phyloP scores from a whole-genome alignment of 2,888 invertebrate species.

The Blastobasis lacticolella region DNA sequence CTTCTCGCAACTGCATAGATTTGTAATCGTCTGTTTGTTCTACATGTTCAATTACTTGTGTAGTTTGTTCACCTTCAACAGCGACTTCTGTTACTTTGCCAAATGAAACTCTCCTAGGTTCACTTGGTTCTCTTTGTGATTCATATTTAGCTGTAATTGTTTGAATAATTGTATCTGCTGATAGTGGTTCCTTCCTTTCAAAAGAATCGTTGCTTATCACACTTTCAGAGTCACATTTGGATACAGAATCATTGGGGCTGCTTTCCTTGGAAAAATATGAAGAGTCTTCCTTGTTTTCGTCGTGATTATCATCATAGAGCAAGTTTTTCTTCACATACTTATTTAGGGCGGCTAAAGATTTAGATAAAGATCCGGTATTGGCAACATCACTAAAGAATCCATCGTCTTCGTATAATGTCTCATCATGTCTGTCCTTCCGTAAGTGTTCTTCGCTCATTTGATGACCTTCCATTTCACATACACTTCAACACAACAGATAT shows the following conservation, averaged over 20 bases:
- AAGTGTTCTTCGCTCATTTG: conserved; percentile 18
- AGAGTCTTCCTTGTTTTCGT: conserved; percentile 35
- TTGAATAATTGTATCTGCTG: neutral
- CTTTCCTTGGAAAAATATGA: conserved; percentile 63
- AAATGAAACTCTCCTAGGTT: neutral
- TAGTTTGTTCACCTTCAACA: neutral
- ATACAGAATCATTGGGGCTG: conserved; percentile 52
- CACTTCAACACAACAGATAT: no score
- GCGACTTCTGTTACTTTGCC: no score
- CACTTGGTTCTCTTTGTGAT: neutral
- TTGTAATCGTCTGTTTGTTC: conserved; percentile 59
- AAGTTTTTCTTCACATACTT: conserved; percentile 62
- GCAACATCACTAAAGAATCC: conserved; percentile 58
- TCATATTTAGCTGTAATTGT: neutral
- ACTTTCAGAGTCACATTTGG: conserved; percentile 55
- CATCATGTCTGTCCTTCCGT: conserved; percentile 15
- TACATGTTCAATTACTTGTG: conserved; percentile 19
- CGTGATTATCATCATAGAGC: conserved; percentile 44
- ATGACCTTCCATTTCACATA: no score
- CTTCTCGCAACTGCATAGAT: conserved; percentile 39
- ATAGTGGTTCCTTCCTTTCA: neutral
- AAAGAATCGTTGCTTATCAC: conserved; percentile 38
- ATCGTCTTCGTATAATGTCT: conserved; percentile 43
- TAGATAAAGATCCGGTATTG: conserved; percentile 48
- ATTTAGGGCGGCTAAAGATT: conserved; percentile 57